Percentiles rank a stretch among this genome's conserved stretches.
phyloP scores from a whole-genome alignment of 2,888 invertebrate genomes.

The Prenolepis imparis region DNA sequence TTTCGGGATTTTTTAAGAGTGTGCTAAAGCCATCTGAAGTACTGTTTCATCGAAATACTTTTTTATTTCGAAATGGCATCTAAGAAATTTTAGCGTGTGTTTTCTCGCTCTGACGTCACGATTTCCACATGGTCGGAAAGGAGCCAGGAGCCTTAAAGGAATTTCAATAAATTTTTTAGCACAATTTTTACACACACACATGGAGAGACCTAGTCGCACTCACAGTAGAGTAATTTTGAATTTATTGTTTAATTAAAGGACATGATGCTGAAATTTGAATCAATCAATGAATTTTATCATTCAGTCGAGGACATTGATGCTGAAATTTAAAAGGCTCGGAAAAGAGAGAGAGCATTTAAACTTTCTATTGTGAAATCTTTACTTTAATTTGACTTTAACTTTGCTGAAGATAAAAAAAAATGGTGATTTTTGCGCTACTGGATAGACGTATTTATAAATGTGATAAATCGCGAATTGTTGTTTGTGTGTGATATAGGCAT shows the following conservation, averaged over 20 bases:
- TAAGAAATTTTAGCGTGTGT: too few relatives aligned
- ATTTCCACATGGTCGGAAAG: too few relatives aligned
- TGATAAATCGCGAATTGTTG: background rate
- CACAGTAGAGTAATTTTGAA: background rate
- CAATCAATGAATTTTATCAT: too few relatives aligned
- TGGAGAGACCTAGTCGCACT: too few relatives aligned
- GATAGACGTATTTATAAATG: background rate
- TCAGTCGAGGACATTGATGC: too few relatives aligned
- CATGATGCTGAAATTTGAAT: background rate
- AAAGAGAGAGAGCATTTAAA: background rate
- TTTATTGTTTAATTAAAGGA: too few relatives aligned
- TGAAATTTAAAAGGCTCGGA: background rate
- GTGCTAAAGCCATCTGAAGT: too few relatives aligned
- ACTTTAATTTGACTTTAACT: background rate
- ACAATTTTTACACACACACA: too few relatives aligned
- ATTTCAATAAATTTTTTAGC: background rate
- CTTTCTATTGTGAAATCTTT: background rate
- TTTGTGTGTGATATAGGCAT: background rate
- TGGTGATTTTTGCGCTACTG: background rate
- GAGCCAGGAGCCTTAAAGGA: slow-evolving; percentile 18
- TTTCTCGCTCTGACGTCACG: too few relatives aligned
- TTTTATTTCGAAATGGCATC: too few relatives aligned
- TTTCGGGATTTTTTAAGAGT: too few relatives aligned
- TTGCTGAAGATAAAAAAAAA: background rate
- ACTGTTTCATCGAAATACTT: too few relatives aligned